Evolutionary conservation across 1,140 invertebrate genomes (phyloP), one percentile per base, ranked within the genome.

Genomic region (Thaumetopoea pityocampa): DNA sequence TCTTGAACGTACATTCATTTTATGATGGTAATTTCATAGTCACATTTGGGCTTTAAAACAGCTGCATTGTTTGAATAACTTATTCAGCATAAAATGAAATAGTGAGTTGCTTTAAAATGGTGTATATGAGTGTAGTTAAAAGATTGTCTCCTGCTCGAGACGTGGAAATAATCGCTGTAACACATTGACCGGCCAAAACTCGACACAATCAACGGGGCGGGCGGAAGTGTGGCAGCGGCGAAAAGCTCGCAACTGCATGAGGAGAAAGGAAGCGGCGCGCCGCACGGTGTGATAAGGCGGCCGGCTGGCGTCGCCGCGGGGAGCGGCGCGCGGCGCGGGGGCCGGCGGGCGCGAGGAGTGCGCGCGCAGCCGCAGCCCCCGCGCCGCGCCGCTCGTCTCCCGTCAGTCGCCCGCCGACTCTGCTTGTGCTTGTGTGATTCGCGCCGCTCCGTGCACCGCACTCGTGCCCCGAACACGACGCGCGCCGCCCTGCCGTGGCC

Each of bases 361-460:
- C 67, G 73, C 72, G 73, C 77, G 67, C 71, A 68, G 30, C 51
- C 47, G 56, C 42, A 49, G 53, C 51, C 70, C 71, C 67, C 67
- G 57, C 72, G 57, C 66, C 63, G 59, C 70, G 52, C 59, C 61
- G 46, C 63, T 67, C 55, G 57, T 64, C 70, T 67, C 72, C 71
- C 67, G 71, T 72, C 77, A 78, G 77, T 81, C 77, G 77, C 66
- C 74, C 55, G 78, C 67, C 74, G 74, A 73, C 78, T 79, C 72
- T 51, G 78, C 78, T 82, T 82, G 76, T 68, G 78, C 78, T 82
- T 82, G 78, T 82, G 76, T 82, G 78, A 74, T 55, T 82, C 71
- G 78, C 76, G 74, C 74, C 48, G 74, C 78, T 83, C 76, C 57
- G 79, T 83, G 64, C 79, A 79, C 79, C 61, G 76, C 79, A 80